These are phyloP conservation scores for Trididemnum nubilum DNA, from an alignment of 23 tunicate species.

Conservation along the genomic window DNA sequence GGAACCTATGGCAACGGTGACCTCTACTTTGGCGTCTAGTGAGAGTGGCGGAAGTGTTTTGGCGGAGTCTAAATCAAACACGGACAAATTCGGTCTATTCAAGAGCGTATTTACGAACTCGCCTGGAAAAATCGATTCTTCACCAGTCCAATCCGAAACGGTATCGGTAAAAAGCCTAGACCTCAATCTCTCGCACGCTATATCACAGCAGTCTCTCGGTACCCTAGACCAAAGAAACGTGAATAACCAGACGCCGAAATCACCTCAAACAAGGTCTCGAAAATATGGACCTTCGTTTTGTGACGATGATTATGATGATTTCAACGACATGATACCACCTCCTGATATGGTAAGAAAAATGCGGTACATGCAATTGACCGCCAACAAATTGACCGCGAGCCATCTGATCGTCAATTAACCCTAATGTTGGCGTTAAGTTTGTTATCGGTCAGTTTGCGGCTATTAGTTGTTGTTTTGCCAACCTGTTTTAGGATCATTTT, in stretches of 20 bases:
- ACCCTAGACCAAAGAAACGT: neutral
- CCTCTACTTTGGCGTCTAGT: no score
- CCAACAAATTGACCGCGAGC: no score
- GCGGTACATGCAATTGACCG: no score
- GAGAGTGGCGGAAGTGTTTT: neutral
- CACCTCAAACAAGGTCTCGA: neutral
- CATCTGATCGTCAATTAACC: no score
- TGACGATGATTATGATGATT: conserved; percentile 52
- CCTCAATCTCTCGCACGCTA: conserved; percentile 47
- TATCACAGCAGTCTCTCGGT: conserved; percentile 49
- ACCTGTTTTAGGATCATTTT: no score
- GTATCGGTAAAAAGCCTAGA: conserved; percentile 56
- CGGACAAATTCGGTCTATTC: neutral
- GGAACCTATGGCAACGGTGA: no score
- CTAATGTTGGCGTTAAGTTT: no score
- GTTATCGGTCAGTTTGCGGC: no score
- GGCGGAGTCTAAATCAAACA: neutral
- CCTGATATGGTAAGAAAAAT: conserved; percentile 56
- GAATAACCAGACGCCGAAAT: neutral
- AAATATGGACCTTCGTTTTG: conserved; percentile 37
- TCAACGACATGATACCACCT: conserved; percentile 47
- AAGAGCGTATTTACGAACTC: neutral
- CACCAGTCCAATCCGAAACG: conserved; percentile 34
- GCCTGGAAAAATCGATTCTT: neutral
- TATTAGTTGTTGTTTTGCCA: no score